phyloP scores from a whole-genome alignment of 2,113 vertebrate species.

The Myiopsitta monachus region DNA sequence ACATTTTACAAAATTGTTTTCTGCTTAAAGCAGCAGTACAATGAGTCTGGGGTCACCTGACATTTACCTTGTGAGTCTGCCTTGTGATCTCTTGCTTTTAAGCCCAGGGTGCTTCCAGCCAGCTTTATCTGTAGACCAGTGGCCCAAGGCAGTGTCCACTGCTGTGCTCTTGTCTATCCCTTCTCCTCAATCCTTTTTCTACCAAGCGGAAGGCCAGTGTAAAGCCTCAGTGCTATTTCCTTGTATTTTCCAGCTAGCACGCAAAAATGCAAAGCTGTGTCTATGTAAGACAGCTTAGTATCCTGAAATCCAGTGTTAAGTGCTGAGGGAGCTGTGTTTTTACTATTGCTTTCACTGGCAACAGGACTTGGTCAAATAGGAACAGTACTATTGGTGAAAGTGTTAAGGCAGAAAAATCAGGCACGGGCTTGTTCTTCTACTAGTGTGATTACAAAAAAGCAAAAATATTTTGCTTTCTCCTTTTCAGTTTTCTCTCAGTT shows the following conservation, averaged over 20 bases:
- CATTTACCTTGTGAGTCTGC: not conserved
- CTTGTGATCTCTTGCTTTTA: not conserved
- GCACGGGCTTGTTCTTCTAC: not conserved
- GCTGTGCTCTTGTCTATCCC: not conserved
- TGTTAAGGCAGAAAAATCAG: not conserved
- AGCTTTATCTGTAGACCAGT: not conserved
- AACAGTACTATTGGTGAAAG: not conserved
- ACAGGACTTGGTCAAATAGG: not conserved
- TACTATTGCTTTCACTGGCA: not conserved
- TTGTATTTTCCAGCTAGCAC: not conserved
- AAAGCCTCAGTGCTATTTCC: not conserved
- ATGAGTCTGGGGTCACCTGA: not conserved
- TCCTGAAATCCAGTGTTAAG: not conserved
- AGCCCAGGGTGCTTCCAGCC: not conserved
- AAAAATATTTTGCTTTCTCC: not conserved
- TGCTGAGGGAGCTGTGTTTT: not conserved
- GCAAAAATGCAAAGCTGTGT: not conserved
- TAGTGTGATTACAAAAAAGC: not conserved
- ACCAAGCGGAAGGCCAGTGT: not conserved
- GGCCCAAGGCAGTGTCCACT: not conserved
- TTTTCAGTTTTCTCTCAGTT: not conserved
- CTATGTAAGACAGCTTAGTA: not conserved
- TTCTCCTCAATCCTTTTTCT: not conserved
- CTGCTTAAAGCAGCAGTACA: not conserved
- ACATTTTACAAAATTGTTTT: not conserved